Conservation (phyloP, 1,140 invertebrate species). For the Macrobrachium rosenbergii region DNA sequence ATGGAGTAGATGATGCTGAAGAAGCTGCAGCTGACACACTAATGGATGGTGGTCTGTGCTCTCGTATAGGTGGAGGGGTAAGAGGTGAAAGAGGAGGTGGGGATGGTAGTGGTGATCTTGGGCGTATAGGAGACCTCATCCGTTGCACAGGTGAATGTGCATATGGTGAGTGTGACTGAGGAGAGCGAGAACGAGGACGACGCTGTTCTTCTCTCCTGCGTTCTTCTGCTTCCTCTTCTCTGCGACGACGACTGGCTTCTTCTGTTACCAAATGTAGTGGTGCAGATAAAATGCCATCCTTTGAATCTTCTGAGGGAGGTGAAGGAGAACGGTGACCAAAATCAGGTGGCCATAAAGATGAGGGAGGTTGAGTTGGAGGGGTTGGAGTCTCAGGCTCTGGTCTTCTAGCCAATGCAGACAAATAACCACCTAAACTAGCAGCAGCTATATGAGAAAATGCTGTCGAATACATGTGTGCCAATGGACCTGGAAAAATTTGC, state of each 20-base stretch:
- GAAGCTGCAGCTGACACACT: constrained; percentile 15
- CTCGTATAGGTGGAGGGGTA: constrained; percentile 47
- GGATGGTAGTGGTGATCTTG: constrained; percentile 46
- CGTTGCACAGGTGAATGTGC: not conserved
- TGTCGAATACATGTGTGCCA: constrained; percentile 60
- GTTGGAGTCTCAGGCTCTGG: constrained; percentile 38
- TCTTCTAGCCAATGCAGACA: constrained; percentile 47
- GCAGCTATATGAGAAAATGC: constrained; percentile 61
- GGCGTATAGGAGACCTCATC: constrained; percentile 38
- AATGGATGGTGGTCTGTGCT: constrained; percentile 7
- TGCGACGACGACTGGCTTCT: constrained; percentile 59
- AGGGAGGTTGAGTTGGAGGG: constrained; percentile 24
- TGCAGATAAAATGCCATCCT: constrained; percentile 36
- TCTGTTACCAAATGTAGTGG: constrained; percentile 64
- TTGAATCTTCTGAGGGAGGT: constrained; percentile 60
- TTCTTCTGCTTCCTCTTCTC: constrained; percentile 64
- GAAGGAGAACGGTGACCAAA: constrained; percentile 54
- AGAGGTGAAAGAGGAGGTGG: constrained; percentile 41
- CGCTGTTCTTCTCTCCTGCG: constrained; percentile 55
- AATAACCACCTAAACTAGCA: constrained; percentile 49
- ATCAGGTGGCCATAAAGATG: constrained; percentile 37
- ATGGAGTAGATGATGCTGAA: constrained; percentile 36
- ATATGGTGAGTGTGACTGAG: constrained; percentile 31
- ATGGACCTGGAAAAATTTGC: constrained; percentile 31
- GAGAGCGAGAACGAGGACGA: constrained; percentile 47